Evolutionary conservation across 2,888 invertebrate species (phyloP).

Genomic region (Mesochorus sp.): DNA sequence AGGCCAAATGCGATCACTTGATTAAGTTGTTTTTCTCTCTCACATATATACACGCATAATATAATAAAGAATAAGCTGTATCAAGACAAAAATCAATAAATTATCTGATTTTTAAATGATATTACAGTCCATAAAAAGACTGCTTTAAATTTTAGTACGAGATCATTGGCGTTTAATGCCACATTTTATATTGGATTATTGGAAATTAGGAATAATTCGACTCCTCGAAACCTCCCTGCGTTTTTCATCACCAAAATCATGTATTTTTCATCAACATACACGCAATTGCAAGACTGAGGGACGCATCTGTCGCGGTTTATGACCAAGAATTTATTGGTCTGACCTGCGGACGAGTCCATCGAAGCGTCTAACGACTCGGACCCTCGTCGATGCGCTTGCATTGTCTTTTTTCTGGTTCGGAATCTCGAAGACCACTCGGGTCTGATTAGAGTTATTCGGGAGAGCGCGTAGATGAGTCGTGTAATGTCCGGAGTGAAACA

Average conservation of each 20-base stretch:
- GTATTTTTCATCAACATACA: background rate
- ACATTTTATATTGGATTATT: too few species aligned
- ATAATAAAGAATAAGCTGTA: too few species aligned
- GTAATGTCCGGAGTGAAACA: background rate
- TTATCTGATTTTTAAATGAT: too few species aligned
- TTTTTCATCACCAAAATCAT: background rate
- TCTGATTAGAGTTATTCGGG: conserved; percentile 53
- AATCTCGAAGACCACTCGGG: conserved; percentile 57
- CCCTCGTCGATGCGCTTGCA: conserved; percentile 15
- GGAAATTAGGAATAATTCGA: too few species aligned
- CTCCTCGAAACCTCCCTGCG: too few species aligned
- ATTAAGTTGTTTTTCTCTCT: too few species aligned
- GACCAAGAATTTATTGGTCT: conserved; percentile 48
- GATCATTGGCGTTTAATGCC: too few species aligned
- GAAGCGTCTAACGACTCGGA: conserved; percentile 57
- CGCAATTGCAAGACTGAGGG: background rate
- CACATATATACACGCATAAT: too few species aligned
- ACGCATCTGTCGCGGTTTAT: conserved; percentile 30
- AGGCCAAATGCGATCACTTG: too few species aligned
- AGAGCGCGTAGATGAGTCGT: background rate
- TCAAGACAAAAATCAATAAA: too few species aligned
- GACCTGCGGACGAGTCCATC: conserved; percentile 51
- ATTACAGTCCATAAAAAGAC: too few species aligned
- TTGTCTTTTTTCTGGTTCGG: conserved; percentile 18
- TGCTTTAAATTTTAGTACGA: too few species aligned